phyloP scores from a whole-genome alignment of 2,797 vertebrate species.

The Macropodus opercularis region DNA sequence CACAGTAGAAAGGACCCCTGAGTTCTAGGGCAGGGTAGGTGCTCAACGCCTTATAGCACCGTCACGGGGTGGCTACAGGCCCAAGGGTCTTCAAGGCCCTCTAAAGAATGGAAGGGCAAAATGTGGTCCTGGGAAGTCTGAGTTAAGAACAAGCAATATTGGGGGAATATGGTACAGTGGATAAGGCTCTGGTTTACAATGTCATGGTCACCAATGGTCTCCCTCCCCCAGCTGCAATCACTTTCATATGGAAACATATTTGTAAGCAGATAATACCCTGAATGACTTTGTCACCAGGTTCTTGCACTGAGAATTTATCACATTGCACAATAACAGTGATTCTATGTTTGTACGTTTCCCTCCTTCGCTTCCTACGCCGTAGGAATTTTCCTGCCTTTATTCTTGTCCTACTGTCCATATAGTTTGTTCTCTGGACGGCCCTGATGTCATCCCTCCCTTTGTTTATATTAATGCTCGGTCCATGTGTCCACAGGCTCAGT shows the following conservation, averaged over 20 bases:
- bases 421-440: slow-evolving; percentile 58
- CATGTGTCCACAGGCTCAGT: slow-evolving; percentile 73
- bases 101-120: slow-evolving; percentile 37
- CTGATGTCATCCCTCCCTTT: slow-evolving; percentile 51
- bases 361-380: slow-evolving; percentile 57
- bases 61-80: slow-evolving; percentile 31
- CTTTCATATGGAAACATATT: slow-evolving; percentile 30
- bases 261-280: slow-evolving; percentile 45
- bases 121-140: slow-evolving; percentile 46
- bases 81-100: slow-evolving; percentile 45
- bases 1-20: slow-evolving; percentile 90
- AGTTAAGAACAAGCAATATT: slow-evolving; percentile 34
- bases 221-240: slow-evolving; percentile 40
- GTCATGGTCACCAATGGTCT: slow-evolving; percentile 77
- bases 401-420: slow-evolving; percentile 57
- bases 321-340: slow-evolving; percentile 67
- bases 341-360: slow-evolving; percentile 54
- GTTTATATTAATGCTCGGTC: slow-evolving; percentile 70
- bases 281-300: slow-evolving; percentile 44
- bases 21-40: slow-evolving; percentile 84
- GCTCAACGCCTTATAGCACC: slow-evolving; percentile 49
- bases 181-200: slow-evolving; percentile 84
- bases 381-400: slow-evolving; percentile 55
- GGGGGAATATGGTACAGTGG: slow-evolving; percentile 44
- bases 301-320: slow-evolving; percentile 42